These are phyloP conservation scores for Brachypodius melanocephalos DNA, from an alignment of 2,113 vertebrate genomes.

Conservation along the genomic window DNA sequence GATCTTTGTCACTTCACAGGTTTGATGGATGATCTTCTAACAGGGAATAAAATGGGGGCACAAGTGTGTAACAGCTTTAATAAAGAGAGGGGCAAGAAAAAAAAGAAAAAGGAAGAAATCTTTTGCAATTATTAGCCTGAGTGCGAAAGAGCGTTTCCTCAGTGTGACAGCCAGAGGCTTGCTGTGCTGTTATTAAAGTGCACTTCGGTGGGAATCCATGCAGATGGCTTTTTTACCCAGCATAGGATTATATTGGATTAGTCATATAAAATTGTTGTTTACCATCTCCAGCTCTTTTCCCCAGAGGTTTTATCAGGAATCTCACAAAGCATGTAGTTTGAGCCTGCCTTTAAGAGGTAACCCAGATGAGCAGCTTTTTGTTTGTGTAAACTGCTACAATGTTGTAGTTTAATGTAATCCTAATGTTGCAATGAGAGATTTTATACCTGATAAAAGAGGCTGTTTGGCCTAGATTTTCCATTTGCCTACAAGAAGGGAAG, in stretches of 20 bases:
- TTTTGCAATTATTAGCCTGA: not conserved
- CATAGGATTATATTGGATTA: constrained; percentile 51
- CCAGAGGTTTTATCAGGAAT: not conserved
- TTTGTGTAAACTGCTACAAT: not conserved
- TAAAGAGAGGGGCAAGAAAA: not conserved
- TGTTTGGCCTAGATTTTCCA: not conserved
- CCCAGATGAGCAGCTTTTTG: not conserved
- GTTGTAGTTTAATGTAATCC: not conserved
- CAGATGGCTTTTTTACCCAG: constrained; percentile 32
- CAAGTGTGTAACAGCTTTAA: not conserved
- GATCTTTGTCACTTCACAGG: not conserved
- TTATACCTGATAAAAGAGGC: not conserved
- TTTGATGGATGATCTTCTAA: not conserved
- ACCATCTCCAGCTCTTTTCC: not conserved
- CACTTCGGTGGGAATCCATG: not conserved
- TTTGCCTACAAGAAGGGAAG: not conserved
- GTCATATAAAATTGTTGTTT: constrained; percentile 53
- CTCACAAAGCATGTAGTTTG: not conserved
- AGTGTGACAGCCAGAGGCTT: not conserved
- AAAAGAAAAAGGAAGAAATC: not conserved
- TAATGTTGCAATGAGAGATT: not conserved
- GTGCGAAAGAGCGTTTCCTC: not conserved
- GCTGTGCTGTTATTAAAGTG: constrained; percentile 3
- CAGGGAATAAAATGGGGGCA: not conserved
- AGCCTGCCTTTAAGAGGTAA: not conserved